These are phyloP conservation scores for Sylvicola cinctus DNA, from an alignment of 2,888 invertebrate species.

Conservation along the genomic window DNA sequence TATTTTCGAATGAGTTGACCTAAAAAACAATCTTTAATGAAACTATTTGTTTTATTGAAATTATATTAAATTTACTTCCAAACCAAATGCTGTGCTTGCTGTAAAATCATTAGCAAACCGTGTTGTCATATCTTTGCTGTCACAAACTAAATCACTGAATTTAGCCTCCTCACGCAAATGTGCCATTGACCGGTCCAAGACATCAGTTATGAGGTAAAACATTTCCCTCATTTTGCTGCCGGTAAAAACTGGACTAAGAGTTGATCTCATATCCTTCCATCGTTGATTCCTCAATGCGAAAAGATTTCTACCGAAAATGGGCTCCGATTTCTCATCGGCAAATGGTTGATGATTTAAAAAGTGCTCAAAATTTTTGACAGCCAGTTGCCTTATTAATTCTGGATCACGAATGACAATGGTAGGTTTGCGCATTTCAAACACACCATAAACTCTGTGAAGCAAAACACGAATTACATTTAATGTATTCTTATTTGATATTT, in stretches of 20 bases:
- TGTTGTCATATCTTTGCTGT: conserved; percentile 5
- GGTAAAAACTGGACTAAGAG: conserved; percentile 26
- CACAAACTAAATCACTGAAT: neutral
- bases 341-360: conserved; percentile 28
- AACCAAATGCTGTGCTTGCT: conserved; percentile 26
- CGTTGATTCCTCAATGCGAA: conserved; percentile 25
- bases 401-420: conserved; percentile 30
- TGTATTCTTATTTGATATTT: too few relatives aligned
- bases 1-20: conserved; percentile 27
- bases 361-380: conserved; percentile 34
- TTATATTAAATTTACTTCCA: too few relatives aligned
- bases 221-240: conserved; percentile 27
- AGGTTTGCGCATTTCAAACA: conserved; percentile 25
- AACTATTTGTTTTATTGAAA: too few relatives aligned
- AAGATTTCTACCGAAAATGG: conserved; percentile 29
- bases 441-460: conserved; percentile 24
- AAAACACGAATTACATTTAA: too few relatives aligned
- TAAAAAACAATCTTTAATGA: too few relatives aligned
- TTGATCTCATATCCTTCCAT: conserved; percentile 26
- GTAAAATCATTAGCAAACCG: conserved; percentile 15
- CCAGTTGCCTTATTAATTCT: conserved; percentile 30
- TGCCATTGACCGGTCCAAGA: conserved; percentile 9
- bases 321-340: conserved; percentile 24
- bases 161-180: neutral
- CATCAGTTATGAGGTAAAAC: conserved; percentile 22